These are phyloP conservation scores for Benthosema pterotum DNA, from an alignment of 2,797 vertebrate genomes.

Conservation along the genomic window DNA sequence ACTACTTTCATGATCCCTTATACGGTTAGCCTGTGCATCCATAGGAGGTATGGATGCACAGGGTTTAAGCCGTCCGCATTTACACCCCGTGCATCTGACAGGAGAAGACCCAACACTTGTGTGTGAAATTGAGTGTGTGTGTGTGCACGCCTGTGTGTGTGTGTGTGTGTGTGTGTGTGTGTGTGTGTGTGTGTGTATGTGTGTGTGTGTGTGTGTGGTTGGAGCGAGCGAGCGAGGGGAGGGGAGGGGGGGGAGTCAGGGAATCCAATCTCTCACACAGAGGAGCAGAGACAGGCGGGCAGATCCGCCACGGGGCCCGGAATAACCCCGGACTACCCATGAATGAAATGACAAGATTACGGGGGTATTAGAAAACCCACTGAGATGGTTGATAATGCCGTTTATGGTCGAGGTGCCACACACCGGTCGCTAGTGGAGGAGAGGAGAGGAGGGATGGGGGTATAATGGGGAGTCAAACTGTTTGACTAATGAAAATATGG, in stretches of 20 bases:
- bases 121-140: slow-evolving; percentile 5
- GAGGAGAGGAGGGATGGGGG: slow-evolving; percentile 54
- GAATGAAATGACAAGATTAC: slow-evolving; percentile 85
- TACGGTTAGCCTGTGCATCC: too few species aligned
- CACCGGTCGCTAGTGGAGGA: slow-evolving; percentile 17
- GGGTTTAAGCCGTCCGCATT: slow-evolving; percentile 51
- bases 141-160: slow-evolving; percentile 17
- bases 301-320: slow-evolving; percentile 68
- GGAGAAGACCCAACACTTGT: slow-evolving; percentile 45
- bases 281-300: slow-evolving; percentile 76
- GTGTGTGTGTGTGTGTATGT: too few species aligned
- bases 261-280: slow-evolving; percentile 81
- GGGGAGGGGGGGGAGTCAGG: slow-evolving; percentile 42
- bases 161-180: slow-evolving; percentile 27
- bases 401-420: slow-evolving; percentile 65
- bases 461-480: slow-evolving; percentile 66
- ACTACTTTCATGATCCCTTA: slow-evolving; percentile 48
- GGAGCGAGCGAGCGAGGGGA: slow-evolving; percentile 9
- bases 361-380: slow-evolving; percentile 79
- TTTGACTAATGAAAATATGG: slow-evolving; percentile 79
- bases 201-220: slow-evolving; percentile 23
- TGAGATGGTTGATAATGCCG: slow-evolving; percentile 80
- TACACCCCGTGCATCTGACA: slow-evolving; percentile 55
- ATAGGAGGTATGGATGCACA: slow-evolving; percentile 58
- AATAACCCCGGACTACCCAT: slow-evolving; percentile 73